Evolutionary conservation across 1,140 invertebrate genomes (phyloP).

Genomic region (Temnothorax nylanderi): DNA sequence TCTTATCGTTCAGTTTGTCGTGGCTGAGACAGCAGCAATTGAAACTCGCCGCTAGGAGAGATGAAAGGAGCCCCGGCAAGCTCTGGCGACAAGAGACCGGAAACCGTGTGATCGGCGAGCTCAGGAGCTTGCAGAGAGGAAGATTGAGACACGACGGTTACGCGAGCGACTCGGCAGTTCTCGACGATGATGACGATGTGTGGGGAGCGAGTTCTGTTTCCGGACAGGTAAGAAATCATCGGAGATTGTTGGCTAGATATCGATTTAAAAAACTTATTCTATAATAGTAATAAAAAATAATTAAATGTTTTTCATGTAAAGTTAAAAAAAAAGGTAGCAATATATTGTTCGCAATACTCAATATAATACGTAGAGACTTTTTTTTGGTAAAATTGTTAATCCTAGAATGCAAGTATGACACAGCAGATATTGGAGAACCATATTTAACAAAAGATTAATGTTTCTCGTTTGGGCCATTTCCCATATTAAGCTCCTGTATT

Average conservation of each 20-base stretch:
- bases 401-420: slow-evolving; percentile 19
- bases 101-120: slow-evolving; percentile 87
- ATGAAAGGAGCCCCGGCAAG: slow-evolving; percentile 88
- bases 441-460: slow-evolving; percentile 2
- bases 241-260: background rate
- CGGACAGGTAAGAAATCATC: slow-evolving; percentile 74
- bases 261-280: background rate
- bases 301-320: background rate
- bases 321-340: background rate
- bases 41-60: slow-evolving; percentile 89
- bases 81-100: slow-evolving; percentile 91
- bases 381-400: background rate
- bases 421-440: background rate
- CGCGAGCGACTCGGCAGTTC: slow-evolving; percentile 91
- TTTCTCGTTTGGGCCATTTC: background rate
- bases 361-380: background rate
- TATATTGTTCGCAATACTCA: background rate
- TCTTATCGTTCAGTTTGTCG: slow-evolving; percentile 84
- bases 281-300: background rate
- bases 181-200: slow-evolving; percentile 88
- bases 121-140: slow-evolving; percentile 86
- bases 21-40: slow-evolving; percentile 93
- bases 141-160: slow-evolving; percentile 88
- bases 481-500: background rate
- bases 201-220: slow-evolving; percentile 80